Base-by-base conservation (phyloP, 2,888 invertebrate genomes). In the Uloborus plumipes region DNA sequence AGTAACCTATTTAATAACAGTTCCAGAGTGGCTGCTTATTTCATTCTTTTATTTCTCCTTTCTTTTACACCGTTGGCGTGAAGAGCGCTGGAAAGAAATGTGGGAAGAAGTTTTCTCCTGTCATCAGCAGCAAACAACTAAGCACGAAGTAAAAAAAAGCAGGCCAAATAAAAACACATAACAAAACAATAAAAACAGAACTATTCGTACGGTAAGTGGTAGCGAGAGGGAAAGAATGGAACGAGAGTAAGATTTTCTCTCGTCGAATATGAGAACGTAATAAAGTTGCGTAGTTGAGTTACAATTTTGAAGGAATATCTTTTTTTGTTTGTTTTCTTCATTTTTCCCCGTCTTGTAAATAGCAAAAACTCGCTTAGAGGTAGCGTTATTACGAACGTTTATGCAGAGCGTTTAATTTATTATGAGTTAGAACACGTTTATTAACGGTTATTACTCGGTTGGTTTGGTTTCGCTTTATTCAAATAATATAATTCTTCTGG, bases 191-290 rank as follows among this genome's bases (percentile, higher is more conserved):
- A 70, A 70, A 70, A 70, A 70, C 70, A 70, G 39, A 39, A 58
- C 70, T 70, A 26, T 47, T 58, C 58, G 58, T 31, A 20, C 58
- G 20, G 15, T 47, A 47, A 69, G 69, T 50, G 67, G 58, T 9
- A 47, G 22, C 18, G 16, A 58, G 22, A 39, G n/a, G n/a, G 20
- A 18, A 50, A 7, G 65, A 22, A 9, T 11, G 7, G 50, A 70
- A 58, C 53, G 55, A 55, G 64, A 64, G 73, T 73, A 62, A 64
- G 64, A 64, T 73, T 73, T 64, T 73, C 39, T 73, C 64, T 39
- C 20, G 14, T 64, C 47, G 73, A 73, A 73, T 73, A 73, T 73
- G 73, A 73, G 64, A 73, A 53, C 51, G 64, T 73, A 73, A 73
- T 73, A 73, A 73, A 73, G 73, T 65, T 73, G 73, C 73, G 64